Evolutionary conservation across 2,888 invertebrate species (phyloP).

Genomic region (Chouioia cunea): DNA sequence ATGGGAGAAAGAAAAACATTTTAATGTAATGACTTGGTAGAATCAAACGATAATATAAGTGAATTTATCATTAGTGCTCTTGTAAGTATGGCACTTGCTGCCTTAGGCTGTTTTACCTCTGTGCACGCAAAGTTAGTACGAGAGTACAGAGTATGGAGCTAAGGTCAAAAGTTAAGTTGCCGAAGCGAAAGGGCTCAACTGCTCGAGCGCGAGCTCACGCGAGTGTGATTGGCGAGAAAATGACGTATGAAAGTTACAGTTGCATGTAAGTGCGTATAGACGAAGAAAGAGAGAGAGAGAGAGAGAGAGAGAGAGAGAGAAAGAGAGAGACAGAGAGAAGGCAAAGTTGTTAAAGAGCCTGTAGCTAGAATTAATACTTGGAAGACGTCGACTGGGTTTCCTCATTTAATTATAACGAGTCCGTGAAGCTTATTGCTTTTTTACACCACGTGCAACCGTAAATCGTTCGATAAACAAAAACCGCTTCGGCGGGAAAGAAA

Average conservation of each 20-base stretch:
- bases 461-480: background rate
- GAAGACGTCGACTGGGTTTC: constrained; percentile 63
- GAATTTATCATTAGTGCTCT: constrained; percentile 39
- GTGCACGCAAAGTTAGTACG: constrained; percentile 57
- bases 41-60: constrained; percentile 25
- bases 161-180: constrained; percentile 61
- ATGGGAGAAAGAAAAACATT: constrained; percentile 1
- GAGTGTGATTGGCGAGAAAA: constrained; percentile 55
- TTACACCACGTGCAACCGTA: background rate
- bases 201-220: too few relatives aligned
- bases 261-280: background rate
- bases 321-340: constrained; percentile 58
- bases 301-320: constrained; percentile 22
- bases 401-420: constrained; percentile 62
- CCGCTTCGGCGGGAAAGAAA: background rate
- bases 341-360: constrained; percentile 65
- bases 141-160: constrained; percentile 30
- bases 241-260: constrained; percentile 60
- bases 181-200: constrained; percentile 27
- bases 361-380: constrained; percentile 66
- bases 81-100: constrained; percentile 39
- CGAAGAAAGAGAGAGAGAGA: background rate
- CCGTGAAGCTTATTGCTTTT: constrained; percentile 17
- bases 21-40: constrained; percentile 19
- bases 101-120: constrained; percentile 58